Percentiles rank a stretch among this genome's conserved stretches.
Conservation (phyloP, 2,888 invertebrate species). For the Lomographa bimaculata region DNA sequence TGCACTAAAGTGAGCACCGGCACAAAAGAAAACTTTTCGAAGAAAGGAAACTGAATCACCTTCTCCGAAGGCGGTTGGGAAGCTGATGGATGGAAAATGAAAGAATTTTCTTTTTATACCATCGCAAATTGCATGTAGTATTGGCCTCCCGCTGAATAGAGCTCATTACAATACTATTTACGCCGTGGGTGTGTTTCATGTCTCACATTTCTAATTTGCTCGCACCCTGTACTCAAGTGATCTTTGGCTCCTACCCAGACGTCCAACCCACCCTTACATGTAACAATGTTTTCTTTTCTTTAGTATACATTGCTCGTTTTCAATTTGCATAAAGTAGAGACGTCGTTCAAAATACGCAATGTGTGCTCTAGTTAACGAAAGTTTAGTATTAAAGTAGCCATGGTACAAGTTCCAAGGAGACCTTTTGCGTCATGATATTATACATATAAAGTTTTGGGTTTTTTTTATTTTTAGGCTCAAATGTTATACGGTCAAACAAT, state of each 20-base stretch:
- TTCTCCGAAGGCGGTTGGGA: conserved; percentile 47
- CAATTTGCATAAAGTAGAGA: too few species aligned
- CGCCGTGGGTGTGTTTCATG: conserved; percentile 66
- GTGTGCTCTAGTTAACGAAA: too few species aligned
- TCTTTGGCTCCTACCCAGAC: conserved; percentile 33
- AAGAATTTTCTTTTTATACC: conserved; percentile 63
- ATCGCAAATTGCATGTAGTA: conserved; percentile 61
- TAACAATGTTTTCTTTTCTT: background rate
- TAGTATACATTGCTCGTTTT: conserved; percentile 9
- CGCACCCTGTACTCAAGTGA: conserved; percentile 65
- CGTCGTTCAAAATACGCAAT: conserved; percentile 26
- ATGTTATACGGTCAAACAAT: too few species aligned
- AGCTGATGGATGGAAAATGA: conserved; percentile 43
- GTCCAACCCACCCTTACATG: conserved; percentile 4
- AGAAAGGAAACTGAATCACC: conserved; percentile 52
- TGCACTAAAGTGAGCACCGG: conserved; percentile 27
- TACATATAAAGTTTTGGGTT: too few species aligned
- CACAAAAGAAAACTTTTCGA: conserved; percentile 33
- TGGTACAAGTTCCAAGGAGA: background rate
- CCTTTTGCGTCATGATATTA: too few species aligned
- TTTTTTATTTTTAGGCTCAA: too few species aligned
- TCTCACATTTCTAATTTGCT: conserved; percentile 66
- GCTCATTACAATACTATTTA: conserved; percentile 62
- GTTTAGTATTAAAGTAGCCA: too few species aligned
- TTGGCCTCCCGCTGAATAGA: conserved; percentile 77